Percentiles rank a stretch among this genome's conserved stretches.
Evolutionary conservation across 2,888 invertebrate genomes (phyloP).

Genomic region (Chaitophorus viminalis): DNA sequence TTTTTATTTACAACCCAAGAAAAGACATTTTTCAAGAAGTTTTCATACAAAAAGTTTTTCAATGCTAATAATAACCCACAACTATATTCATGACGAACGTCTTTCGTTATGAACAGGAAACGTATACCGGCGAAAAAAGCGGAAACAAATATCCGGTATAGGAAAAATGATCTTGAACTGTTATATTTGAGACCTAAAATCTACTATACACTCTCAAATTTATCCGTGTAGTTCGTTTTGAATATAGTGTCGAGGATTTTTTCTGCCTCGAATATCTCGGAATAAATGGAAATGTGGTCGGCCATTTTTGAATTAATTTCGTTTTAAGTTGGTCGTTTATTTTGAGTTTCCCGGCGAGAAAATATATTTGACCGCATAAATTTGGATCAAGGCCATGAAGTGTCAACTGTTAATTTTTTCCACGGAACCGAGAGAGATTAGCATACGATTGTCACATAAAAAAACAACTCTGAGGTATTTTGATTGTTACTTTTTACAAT

Average conservation of each 20-base stretch:
- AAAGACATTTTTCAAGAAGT: conserved; percentile 52
- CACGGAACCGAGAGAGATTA: conserved; percentile 48
- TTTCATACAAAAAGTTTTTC: conserved; percentile 49
- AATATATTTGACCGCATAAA: conserved; percentile 56
- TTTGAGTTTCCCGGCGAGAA: conserved; percentile 22
- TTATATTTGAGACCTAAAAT: conserved; percentile 21
- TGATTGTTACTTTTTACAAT: conserved; percentile 51
- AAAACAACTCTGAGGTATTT: conserved; percentile 52
- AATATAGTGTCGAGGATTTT: conserved; percentile 28
- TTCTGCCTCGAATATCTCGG: conserved; percentile 7
- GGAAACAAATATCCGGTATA: conserved; percentile 52
- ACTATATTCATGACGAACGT: conserved; percentile 37
- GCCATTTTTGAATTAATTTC: conserved; percentile 52
- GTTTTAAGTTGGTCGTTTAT: conserved; percentile 52
- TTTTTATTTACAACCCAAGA: conserved; percentile 47
- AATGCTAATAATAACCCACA: conserved; percentile 48
- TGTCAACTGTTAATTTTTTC: conserved; percentile 58
- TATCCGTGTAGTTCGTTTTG: not conserved
- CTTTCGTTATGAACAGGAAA: conserved; percentile 47
- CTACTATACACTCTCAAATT: conserved; percentile 5
- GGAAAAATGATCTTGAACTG: conserved; percentile 34
- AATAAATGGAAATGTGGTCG: conserved; percentile 46
- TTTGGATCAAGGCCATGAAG: conserved; percentile 55
- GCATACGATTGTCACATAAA: conserved; percentile 39
- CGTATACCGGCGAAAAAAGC: not conserved